These are phyloP conservation scores for Drosophila leontia DNA, from an alignment of 1,140 invertebrate species.

Conservation along the genomic window DNA sequence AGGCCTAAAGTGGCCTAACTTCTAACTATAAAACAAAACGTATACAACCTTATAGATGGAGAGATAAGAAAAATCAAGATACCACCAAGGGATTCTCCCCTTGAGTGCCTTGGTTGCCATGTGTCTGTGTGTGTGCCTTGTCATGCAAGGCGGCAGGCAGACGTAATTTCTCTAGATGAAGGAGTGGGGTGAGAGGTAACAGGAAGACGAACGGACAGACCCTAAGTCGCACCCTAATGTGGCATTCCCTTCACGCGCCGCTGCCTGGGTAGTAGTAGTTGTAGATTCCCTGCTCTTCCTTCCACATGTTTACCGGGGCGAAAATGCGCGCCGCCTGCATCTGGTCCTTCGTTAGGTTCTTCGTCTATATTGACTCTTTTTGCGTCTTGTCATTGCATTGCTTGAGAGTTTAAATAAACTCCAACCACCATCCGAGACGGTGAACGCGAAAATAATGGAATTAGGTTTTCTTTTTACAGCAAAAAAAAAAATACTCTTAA, in stretches of 20 bases:
- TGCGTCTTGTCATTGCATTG: constrained; percentile 3
- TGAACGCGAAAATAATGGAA: constrained; percentile 13
- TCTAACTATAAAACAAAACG: not conserved
- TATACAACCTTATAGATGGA: not conserved
- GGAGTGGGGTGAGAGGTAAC: constrained; percentile 8
- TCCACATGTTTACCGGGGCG: constrained; percentile 37
- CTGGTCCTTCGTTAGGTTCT: constrained; percentile 16
- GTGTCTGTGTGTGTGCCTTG: constrained; percentile 8
- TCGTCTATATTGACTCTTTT: constrained; percentile 23
- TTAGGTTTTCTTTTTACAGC: no score
- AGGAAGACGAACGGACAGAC: constrained; percentile 29
- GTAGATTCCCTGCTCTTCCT: constrained; percentile 24
- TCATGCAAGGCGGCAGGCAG: constrained; percentile 28
- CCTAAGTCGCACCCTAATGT: constrained; percentile 59
- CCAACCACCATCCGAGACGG: not conserved
- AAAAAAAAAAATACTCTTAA: no score
- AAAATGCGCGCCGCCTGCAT: constrained; percentile 41
- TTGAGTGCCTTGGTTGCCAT: constrained; percentile 9
- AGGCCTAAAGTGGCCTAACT: not conserved
- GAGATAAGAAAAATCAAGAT: constrained; percentile 22
- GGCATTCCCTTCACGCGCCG: constrained; percentile 45
- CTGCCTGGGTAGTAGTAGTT: constrained; percentile 26
- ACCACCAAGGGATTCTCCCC: constrained; percentile 8
- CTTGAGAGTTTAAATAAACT: not conserved
- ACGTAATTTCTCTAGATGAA: constrained; percentile 17